These are phyloP conservation scores for Agapornis roseicollis DNA, from an alignment of 2,113 vertebrate genomes.

Conservation along the genomic window DNA sequence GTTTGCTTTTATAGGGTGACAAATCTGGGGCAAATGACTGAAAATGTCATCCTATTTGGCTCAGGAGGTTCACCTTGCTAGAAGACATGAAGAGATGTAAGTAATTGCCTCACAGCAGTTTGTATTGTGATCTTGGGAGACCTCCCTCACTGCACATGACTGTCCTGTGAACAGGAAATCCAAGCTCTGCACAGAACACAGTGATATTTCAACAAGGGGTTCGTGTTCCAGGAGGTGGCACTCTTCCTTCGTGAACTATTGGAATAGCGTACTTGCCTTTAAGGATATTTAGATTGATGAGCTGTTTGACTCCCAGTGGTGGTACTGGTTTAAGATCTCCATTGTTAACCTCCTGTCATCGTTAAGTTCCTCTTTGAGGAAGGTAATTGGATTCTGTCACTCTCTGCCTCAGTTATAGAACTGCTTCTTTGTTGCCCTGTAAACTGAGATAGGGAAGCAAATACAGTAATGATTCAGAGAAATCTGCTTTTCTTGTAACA, in stretches of 20 bases:
- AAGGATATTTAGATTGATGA: neutral
- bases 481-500: slow-evolving; percentile 24
- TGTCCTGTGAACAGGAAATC: neutral
- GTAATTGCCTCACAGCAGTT: neutral
- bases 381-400: slow-evolving; percentile 10
- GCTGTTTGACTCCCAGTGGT: neutral
- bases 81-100: slow-evolving; percentile 86
- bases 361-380: neutral
- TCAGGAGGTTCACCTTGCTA: slow-evolving; percentile 77
- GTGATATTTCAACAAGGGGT: neutral
- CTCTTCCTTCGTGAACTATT: slow-evolving; percentile 48
- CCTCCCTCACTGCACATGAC: neutral
- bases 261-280: neutral
- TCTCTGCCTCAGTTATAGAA: neutral
- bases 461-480: slow-evolving; percentile 11
- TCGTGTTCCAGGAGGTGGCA: slow-evolving; percentile 54
- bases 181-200: neutral
- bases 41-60: slow-evolving; percentile 70
- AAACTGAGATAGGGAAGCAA: slow-evolving; percentile 5
- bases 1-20: slow-evolving; percentile 40
- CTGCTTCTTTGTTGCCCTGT: slow-evolving; percentile 9
- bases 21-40: neutral
- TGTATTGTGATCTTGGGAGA: neutral
- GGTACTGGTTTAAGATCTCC: neutral
- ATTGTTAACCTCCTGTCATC: slow-evolving; percentile 1